A percentile compares a stretch with the other conserved stretches of the same genome.
phyloP scores from a whole-genome alignment of 2,888 invertebrate species.

The Escarpia spicata region DNA sequence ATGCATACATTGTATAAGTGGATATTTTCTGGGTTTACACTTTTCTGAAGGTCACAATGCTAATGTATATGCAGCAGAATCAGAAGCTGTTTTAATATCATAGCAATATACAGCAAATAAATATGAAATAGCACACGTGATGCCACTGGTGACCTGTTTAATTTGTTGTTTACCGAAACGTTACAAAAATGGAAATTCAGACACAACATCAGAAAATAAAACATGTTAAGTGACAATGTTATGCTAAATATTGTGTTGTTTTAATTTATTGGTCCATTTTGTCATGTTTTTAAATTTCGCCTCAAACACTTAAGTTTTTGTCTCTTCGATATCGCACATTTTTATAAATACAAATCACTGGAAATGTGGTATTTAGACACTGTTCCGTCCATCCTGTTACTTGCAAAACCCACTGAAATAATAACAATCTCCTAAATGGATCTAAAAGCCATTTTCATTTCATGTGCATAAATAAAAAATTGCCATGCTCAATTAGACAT shows the following conservation, averaged over 20 bases:
- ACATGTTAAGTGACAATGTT: not conserved
- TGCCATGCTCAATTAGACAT: not conserved
- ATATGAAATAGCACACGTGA: not conserved
- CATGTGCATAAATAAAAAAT: not conserved
- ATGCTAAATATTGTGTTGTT: not conserved
- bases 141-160: not conserved
- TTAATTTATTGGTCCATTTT: too few relatives aligned
- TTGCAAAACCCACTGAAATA: not conserved
- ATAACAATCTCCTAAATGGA: not conserved
- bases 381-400: not conserved
- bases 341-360: too few relatives aligned
- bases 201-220: not conserved
- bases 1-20: not conserved
- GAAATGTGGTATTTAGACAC: too few relatives aligned
- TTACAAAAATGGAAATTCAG: not conserved
- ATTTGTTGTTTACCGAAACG: not conserved
- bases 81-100: not conserved
- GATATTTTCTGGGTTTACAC: not conserved
- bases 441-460: not conserved
- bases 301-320: too few relatives aligned
- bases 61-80: constrained; percentile 6
- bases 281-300: too few relatives aligned
- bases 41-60: not conserved
- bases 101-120: constrained; percentile 13
- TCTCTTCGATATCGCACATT: too few relatives aligned